A percentile compares a stretch with the other conserved stretches of the same genome.
These are phyloP conservation scores for Pleuronectes platessa DNA, from an alignment of 2,113 vertebrate genomes.

Conservation along the genomic window DNA sequence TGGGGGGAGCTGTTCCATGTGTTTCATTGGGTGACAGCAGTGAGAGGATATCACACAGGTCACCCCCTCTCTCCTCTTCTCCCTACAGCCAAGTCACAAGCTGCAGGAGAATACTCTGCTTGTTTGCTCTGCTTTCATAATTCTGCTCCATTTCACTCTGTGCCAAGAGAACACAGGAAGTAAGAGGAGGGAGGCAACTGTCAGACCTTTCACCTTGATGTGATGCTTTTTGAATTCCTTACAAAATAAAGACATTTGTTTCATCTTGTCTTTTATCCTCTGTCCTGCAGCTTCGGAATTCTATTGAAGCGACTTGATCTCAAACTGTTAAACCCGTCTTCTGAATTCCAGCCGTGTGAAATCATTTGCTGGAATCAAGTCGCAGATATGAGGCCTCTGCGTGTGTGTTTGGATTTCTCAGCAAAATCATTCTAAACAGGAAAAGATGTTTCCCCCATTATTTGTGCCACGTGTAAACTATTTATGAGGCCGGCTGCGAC, in stretches of 20 bases:
- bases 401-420: conserved; percentile 25
- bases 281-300: conserved; percentile 13
- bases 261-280: no score
- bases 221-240: no score
- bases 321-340: conserved; percentile 56
- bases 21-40: conserved; percentile 15
- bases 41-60: conserved; percentile 3
- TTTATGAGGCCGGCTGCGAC: conserved; percentile 4
- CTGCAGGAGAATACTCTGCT: conserved; percentile 27
- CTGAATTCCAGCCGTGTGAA: conserved; percentile 52
- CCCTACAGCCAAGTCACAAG: conserved; percentile 51
- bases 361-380: conserved; percentile 44
- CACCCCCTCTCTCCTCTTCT: conserved; percentile 8
- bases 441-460: conserved; percentile 1
- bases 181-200: not conserved
- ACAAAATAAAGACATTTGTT: no score
- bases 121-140: conserved; percentile 37
- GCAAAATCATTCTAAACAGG: conserved; percentile 26
- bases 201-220: not conserved
- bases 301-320: conserved; percentile 50
- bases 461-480: conserved; percentile 4
- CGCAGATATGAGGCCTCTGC: conserved; percentile 48
- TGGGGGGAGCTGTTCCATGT: conserved; percentile 77
- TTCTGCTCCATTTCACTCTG: conserved; percentile 27
- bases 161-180: not conserved